Conservation (phyloP, 1,140 invertebrate genomes). For the Carcinoscorpius rotundicauda region DNA sequence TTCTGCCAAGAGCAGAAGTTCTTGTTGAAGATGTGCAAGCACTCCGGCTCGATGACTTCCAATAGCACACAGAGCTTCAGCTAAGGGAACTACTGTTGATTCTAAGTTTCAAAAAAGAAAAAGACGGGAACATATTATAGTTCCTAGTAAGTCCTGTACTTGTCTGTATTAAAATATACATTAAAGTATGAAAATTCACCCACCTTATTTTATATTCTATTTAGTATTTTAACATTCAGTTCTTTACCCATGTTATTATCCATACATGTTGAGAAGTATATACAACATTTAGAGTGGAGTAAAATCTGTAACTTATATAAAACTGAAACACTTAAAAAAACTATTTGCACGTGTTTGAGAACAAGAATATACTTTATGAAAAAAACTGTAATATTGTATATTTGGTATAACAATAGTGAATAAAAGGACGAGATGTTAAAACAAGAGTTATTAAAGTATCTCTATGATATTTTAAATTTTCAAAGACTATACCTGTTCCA, state of each 20-base stretch:
- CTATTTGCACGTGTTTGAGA: too few relatives aligned
- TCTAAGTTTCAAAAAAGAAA: slow-evolving; percentile 23
- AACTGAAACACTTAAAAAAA: too few relatives aligned
- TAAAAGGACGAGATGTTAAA: not conserved
- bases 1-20: slow-evolving; percentile 30
- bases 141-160: not conserved
- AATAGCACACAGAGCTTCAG: slow-evolving; percentile 59
- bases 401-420: not conserved
- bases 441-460: not conserved
- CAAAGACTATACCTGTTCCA: not conserved
- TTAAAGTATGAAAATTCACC: not conserved
- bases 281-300: too few relatives aligned
- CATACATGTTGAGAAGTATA: too few relatives aligned
- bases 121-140: not conserved
- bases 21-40: slow-evolving; percentile 39
- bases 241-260: too few relatives aligned
- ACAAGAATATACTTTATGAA: too few relatives aligned
- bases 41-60: slow-evolving; percentile 48
- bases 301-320: too few relatives aligned
- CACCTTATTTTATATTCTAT: too few relatives aligned
- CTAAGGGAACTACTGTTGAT: slow-evolving; percentile 34
- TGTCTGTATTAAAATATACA: not conserved
- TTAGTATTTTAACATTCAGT: too few relatives aligned
- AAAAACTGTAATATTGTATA: too few relatives aligned
- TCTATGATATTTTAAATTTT: too few relatives aligned